A percentile compares a stretch with the other conserved stretches of the same genome.
phyloP scores from a whole-genome alignment of 2,888 invertebrate genomes.

The Hyposoter didymator region DNA sequence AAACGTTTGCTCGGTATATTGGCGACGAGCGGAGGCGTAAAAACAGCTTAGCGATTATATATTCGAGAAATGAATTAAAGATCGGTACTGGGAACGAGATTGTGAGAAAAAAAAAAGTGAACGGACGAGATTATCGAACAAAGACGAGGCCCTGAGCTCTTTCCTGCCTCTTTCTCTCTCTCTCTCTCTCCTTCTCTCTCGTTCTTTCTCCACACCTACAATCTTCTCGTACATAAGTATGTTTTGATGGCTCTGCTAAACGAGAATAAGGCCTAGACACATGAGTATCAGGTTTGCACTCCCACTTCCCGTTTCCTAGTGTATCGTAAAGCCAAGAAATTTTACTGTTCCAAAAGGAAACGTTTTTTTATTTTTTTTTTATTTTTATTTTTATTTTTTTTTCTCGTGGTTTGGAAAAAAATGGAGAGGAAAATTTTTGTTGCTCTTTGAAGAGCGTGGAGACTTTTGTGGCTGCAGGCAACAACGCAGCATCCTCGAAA shows the following conservation, averaged over 20 bases:
- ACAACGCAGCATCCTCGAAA: conserved; percentile 38
- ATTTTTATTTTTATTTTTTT: too few species aligned
- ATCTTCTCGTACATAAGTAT: conserved; percentile 29
- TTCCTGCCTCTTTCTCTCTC: conserved; percentile 39
- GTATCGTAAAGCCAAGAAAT: neutral
- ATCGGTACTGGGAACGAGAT: conserved; percentile 48
- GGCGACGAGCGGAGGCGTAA: neutral
- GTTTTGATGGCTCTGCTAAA: conserved; percentile 46
- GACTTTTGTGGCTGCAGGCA: neutral
- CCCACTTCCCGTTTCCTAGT: neutral
- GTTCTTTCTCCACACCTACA: conserved; percentile 43
- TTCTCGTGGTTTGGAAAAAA: neutral
- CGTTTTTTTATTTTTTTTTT: neutral
- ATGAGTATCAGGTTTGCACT: conserved; percentile 22
- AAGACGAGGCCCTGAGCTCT: conserved; percentile 55
- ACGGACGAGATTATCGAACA: conserved; percentile 55
- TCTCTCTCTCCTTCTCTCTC: conserved; percentile 22
- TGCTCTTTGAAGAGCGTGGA: conserved; percentile 20
- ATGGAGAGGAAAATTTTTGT: conserved; percentile 33
- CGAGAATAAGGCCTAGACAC: conserved; percentile 18
- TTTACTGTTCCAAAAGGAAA: neutral
- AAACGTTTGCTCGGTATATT: neutral
- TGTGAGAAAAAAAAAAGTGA: conserved; percentile 50
- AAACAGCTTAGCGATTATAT: conserved; percentile 7
- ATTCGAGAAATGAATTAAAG: conserved; percentile 43